Percentiles rank a stretch among this genome's conserved stretches.
Evolutionary conservation across 2,888 invertebrate genomes (phyloP).

Genomic region (Polylopha cassiicola): DNA sequence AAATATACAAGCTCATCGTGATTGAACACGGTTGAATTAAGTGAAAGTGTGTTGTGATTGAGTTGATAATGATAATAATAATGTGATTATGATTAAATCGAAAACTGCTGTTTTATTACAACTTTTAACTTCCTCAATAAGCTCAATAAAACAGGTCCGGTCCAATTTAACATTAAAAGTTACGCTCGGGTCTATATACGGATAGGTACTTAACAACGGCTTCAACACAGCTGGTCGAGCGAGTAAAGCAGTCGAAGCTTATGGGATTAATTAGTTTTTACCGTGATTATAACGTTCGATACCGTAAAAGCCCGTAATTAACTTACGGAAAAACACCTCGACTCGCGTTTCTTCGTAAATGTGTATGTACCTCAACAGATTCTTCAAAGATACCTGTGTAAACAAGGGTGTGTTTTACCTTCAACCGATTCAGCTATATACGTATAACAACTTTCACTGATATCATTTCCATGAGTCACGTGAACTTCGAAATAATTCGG

Average conservation of each 20-base stretch:
- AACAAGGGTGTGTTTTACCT: constrained; percentile 16
- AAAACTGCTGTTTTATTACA: no score
- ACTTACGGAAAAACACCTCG: constrained; percentile 10
- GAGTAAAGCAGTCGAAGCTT: constrained; percentile 2
- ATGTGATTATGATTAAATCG: no score
- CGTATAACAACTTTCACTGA: constrained; percentile 20
- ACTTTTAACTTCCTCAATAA: no score
- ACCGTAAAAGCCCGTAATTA: constrained; percentile 10
- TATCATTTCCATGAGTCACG: constrained; percentile 24
- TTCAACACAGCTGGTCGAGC: no score
- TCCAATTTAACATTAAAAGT: no score
- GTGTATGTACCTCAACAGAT: constrained; percentile 1
- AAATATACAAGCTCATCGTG: no score
- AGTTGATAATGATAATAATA: no score
- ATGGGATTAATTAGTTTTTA: constrained; percentile 10
- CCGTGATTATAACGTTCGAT: constrained; percentile 10
- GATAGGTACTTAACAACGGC: no score
- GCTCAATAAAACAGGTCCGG: no score
- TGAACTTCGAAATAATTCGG: constrained; percentile 40
- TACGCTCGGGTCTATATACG: no score
- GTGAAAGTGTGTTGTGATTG: no score
- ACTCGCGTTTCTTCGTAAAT: constrained; percentile 1
- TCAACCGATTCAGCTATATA: constrained; percentile 18
- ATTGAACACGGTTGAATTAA: no score
- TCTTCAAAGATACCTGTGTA: constrained; percentile 3